These are phyloP conservation scores for Aphis craccivora DNA, from an alignment of 1,140 invertebrate genomes.

Conservation along the genomic window DNA sequence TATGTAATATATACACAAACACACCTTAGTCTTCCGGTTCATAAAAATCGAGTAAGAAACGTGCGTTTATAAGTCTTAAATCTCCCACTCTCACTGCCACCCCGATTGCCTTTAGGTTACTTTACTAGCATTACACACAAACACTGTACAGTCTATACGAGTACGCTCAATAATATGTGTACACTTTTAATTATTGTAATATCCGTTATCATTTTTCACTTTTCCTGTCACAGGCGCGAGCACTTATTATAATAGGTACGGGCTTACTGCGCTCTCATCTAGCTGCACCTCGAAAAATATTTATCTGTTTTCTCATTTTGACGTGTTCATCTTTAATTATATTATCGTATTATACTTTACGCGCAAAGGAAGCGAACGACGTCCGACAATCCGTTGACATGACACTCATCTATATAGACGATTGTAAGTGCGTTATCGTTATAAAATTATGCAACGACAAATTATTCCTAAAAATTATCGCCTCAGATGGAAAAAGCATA, in stretches of 20 bases:
- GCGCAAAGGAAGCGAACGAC: background rate
- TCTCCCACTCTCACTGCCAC: background rate
- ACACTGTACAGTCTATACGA: background rate
- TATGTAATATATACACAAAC: background rate
- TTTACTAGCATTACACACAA: background rate
- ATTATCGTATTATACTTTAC: background rate
- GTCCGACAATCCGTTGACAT: background rate
- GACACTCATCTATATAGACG: background rate
- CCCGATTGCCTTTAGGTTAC: background rate
- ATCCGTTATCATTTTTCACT: background rate
- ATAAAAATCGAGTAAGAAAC: background rate
- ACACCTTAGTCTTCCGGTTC: constrained; percentile 27
- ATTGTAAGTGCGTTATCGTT: background rate
- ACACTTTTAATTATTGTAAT: background rate
- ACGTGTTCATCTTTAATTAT: background rate
- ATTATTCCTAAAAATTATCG: background rate
- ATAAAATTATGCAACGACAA: background rate
- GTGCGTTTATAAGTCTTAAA: background rate
- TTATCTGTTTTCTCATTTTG: background rate
- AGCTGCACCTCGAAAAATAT: background rate
- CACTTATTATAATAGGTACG: background rate
- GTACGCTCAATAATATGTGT: background rate
- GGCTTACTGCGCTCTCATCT: background rate
- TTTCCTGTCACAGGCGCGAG: background rate
- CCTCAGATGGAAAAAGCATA: background rate